phyloP scores from a whole-genome alignment of 2,888 invertebrate genomes.

The Linyphia triangularis region DNA sequence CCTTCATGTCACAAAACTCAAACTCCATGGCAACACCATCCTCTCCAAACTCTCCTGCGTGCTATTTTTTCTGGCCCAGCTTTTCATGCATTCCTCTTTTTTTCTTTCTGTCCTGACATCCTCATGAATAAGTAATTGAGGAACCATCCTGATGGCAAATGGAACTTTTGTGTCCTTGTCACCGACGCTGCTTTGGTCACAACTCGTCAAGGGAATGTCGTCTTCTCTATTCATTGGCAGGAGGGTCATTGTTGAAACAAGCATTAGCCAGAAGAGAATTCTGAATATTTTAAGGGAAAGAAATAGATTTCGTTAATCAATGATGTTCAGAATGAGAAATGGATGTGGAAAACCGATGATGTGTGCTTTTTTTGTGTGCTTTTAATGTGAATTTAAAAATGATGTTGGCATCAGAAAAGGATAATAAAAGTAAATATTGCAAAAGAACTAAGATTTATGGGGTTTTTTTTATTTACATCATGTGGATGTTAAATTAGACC shows the following conservation, averaged over 20 bases:
- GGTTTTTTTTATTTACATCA: no score
- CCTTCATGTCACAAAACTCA: background rate
- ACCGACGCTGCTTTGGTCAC: background rate
- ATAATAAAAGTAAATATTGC: no score
- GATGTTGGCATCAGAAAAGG: no score
- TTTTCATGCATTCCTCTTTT: background rate
- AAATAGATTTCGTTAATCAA: no score
- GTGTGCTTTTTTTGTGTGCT: no score
- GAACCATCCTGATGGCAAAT: conserved; percentile 16
- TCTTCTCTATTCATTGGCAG: background rate
- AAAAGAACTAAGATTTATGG: no score
- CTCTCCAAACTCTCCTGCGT: background rate
- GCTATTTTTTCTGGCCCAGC: background rate
- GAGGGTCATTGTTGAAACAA: background rate
- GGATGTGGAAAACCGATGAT: no score
- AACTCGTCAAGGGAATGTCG: background rate
- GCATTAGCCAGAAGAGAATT: conserved; percentile 3
- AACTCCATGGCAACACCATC: background rate
- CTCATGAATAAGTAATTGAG: conserved; percentile 53
- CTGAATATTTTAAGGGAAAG: background rate
- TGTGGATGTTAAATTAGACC: no score
- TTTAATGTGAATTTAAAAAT: no score
- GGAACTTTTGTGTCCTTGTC: conserved; percentile 58
- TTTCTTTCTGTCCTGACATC: conserved; percentile 3
- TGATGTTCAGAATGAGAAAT: no score